Evolutionary conservation across 2,113 vertebrate species (phyloP), one percentile per base, ranked within the genome.

Genomic region (Petroica traversi): DNA sequence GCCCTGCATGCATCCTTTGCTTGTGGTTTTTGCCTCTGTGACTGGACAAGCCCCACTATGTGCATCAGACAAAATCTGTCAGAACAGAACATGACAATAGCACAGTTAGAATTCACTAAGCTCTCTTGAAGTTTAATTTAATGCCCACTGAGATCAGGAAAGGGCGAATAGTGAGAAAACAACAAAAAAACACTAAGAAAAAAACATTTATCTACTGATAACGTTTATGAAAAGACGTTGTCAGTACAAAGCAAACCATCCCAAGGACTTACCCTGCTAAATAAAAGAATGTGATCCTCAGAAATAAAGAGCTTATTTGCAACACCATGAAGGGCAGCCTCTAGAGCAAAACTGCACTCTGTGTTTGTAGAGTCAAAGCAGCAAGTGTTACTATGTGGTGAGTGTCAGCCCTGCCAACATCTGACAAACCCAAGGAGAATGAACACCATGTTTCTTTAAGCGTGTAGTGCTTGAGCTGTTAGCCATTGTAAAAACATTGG

Each of bases 281-380:
- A 79, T 79, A 85, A 76, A 94, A 91, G 58, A 89, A 89, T 62
- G 43, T 22, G 62, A 75, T 85, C 38, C 66, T 85, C 69, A 75
- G 80, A 85, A 91, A 95, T 36, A 89, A 91, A 95, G 69, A 73
- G 58, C 66, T 95, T 82, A 67, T 79, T 85, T 88, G 88, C 66
- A 82, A 40, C 25, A 28, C 29, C 52, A 45, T n/a, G 16, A 31
- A 46, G 63, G 54, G 54, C 49, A 84, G 88, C 51, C 23, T 74
- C 52, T 73, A 67, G 55, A 84, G 80, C 40, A 61, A 64, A 59
- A 40, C 80, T 63, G 78, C 13, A 11, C 49, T 59, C 58, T 45
- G 33, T 82, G 57, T 87, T 91, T 96, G 92, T 52, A 91, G 73
- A 96, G 41, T 55, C 81, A 83, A 94, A 83, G 62, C 66, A 63